Evolutionary conservation across 2,113 vertebrate genomes (phyloP).

Genomic region (Scalopus aquaticus): DNA sequence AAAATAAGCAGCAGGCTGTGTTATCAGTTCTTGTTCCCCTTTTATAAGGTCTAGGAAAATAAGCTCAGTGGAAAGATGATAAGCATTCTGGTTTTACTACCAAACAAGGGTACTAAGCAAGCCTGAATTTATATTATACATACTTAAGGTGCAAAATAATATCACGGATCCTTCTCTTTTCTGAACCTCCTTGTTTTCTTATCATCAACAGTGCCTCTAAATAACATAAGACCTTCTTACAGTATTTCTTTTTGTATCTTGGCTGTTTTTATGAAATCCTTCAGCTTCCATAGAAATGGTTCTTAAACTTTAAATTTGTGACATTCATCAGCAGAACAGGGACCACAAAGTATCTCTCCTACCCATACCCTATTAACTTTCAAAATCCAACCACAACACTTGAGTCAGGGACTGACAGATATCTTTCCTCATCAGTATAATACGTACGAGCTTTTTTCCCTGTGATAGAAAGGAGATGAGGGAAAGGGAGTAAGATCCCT

Average conservation of each 20-base stretch:
- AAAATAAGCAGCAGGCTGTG: conserved; percentile 42
- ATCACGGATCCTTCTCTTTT: neutral
- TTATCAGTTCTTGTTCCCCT: conserved; percentile 32
- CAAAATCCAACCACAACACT: neutral
- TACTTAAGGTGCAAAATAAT: neutral
- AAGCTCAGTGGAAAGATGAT: conserved; percentile 17
- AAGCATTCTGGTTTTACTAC: conserved; percentile 17
- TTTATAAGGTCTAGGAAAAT: conserved; percentile 37
- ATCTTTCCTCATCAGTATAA: neutral
- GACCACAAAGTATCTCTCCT: neutral
- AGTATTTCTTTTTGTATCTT: conserved; percentile 22
- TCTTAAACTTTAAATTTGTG: neutral
- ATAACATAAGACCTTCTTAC: neutral
- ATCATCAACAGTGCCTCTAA: neutral
- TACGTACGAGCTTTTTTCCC: neutral
- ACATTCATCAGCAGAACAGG: neutral
- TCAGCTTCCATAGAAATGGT: neutral
- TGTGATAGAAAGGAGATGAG: neutral
- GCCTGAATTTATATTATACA: neutral
- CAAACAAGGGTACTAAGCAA: neutral
- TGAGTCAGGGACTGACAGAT: neutral
- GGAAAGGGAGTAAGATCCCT: neutral
- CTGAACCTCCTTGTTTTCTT: conserved; percentile 3
- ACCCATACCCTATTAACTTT: neutral
- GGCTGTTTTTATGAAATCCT: conserved; percentile 5